Conservation (phyloP, 2,797 vertebrate genomes). For the Simalia tracyae region DNA sequence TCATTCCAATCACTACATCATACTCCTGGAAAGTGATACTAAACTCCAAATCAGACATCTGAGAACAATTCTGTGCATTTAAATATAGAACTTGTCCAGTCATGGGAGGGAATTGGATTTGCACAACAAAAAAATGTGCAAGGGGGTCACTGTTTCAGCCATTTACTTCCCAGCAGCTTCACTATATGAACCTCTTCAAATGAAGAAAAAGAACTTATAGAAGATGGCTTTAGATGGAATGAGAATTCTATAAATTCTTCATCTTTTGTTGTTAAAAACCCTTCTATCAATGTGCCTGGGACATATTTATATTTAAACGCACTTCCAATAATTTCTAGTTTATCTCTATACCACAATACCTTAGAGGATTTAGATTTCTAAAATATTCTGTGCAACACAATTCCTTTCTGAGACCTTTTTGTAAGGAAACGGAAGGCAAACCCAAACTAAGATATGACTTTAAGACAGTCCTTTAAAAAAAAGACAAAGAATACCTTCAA, state of each 20-base stretch:
- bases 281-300: background rate
- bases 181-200: background rate
- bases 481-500: background rate
- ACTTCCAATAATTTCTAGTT: background rate
- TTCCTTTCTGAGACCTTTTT: background rate
- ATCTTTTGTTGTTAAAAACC: background rate
- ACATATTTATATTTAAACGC: background rate
- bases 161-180: background rate
- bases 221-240: background rate
- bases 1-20: background rate
- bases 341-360: constrained; percentile 22
- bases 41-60: background rate
- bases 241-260: background rate
- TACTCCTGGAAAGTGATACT: background rate
- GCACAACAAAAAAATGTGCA: background rate
- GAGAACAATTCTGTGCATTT: background rate
- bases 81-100: background rate
- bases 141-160: background rate
- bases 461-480: background rate
- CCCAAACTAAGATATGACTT: background rate
- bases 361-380: constrained; percentile 5
- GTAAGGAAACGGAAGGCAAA: background rate
- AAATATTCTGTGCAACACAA: background rate
- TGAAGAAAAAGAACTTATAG: background rate
- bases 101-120: background rate